A percentile compares a stretch with the other conserved stretches of the same genome.
Evolutionary conservation across 2,797 vertebrate genomes (phyloP).

Genomic region (Siniperca scherzeri): DNA sequence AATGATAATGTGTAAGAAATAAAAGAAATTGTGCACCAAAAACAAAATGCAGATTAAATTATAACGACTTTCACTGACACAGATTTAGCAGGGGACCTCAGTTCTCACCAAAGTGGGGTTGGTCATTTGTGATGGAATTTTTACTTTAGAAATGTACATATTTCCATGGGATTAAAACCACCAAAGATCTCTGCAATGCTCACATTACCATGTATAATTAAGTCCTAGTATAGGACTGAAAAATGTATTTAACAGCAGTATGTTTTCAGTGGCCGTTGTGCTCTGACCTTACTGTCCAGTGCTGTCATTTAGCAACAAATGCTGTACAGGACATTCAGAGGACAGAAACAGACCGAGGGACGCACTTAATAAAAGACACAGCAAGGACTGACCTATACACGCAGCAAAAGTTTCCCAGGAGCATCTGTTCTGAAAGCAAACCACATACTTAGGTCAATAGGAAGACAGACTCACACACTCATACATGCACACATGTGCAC

Average conservation of each 20-base stretch:
- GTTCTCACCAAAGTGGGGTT: background rate
- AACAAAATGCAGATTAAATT: constrained; percentile 14
- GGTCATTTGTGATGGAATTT: constrained; percentile 8
- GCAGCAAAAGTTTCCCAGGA: constrained; percentile 60
- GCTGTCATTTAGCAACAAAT: constrained; percentile 69
- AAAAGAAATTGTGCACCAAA: background rate
- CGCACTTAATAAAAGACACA: constrained; percentile 66
- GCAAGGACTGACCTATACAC: constrained; percentile 58
- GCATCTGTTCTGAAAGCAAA: constrained; percentile 73
- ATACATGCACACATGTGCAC: background rate
- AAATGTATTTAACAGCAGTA: constrained; percentile 41
- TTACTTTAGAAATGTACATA: constrained; percentile 25
- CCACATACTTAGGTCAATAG: constrained; percentile 47
- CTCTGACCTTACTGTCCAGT: constrained; percentile 65
- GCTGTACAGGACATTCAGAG: constrained; percentile 65
- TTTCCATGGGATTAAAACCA: constrained; percentile 42
- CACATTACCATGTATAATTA: constrained; percentile 64
- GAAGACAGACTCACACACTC: constrained; percentile 39
- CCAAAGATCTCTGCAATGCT: constrained; percentile 23
- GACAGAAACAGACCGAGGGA: constrained; percentile 66
- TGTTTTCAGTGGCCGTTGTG: constrained; percentile 42
- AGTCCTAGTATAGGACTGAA: constrained; percentile 30
- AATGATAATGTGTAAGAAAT: background rate
- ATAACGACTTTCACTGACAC: constrained; percentile 7
- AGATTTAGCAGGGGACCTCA: background rate